Evolutionary conservation across 2,113 vertebrate genomes (phyloP).

Genomic region (Larimichthys crocea): DNA sequence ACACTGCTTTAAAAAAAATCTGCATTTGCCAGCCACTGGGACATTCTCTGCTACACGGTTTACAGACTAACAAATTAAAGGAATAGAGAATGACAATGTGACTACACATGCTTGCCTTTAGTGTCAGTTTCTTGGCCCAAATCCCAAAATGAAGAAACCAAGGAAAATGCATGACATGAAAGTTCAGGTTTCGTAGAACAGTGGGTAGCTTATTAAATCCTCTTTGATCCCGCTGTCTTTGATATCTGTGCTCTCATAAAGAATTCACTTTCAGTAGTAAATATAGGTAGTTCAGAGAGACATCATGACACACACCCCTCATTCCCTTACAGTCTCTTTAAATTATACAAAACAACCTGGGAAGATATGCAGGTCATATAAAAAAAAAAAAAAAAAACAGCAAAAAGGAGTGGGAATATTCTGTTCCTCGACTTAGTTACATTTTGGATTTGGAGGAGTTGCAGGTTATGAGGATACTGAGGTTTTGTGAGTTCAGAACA

Average conservation of each 20-base stretch:
- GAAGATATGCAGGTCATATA: conserved; percentile 76
- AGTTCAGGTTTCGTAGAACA: conserved; percentile 92
- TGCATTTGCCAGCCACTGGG: conserved; percentile 76
- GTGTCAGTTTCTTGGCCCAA: conserved; percentile 89
- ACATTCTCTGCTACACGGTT: conserved; percentile 88
- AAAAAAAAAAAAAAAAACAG: conserved; percentile 9
- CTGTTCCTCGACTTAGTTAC: conserved; percentile 48
- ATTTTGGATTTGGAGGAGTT: conserved; percentile 47
- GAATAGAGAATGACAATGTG: conserved; percentile 92
- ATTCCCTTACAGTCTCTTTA: conserved; percentile 92
- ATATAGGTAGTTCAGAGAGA: conserved; percentile 99
- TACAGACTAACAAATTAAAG: conserved; percentile 93
- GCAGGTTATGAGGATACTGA: neutral
- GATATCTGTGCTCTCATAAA: conserved; percentile 99
- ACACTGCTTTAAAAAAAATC: conserved; percentile 73
- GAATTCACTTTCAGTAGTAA: conserved; percentile 99
- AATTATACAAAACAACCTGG: conserved; percentile 90
- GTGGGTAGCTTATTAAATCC: conserved; percentile 99
- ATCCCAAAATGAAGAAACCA: conserved; percentile 87
- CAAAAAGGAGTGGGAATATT: conserved; percentile 49
- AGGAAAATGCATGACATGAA: conserved; percentile 92
- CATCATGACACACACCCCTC: conserved; percentile 92
- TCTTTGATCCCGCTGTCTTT: conserved; percentile 98
- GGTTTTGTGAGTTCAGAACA: conserved; percentile 39
- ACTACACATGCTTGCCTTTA: conserved; percentile 94